Evolutionary conservation across 2,888 invertebrate species (phyloP).

Genomic region (Hyppa rectilinea): DNA sequence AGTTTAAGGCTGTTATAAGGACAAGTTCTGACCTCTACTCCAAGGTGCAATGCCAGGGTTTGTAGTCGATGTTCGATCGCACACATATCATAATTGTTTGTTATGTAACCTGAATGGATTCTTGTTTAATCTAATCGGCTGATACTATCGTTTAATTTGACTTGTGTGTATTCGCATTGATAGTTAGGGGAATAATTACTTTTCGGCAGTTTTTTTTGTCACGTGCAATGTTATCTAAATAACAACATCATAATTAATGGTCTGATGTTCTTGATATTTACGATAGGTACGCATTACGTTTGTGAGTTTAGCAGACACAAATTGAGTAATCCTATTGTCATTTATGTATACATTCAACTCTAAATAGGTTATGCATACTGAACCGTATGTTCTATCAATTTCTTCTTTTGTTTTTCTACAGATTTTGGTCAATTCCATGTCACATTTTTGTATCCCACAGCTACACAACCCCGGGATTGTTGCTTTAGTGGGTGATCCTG

Average conservation of each 20-base stretch:
- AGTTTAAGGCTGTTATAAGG: conserved; percentile 73
- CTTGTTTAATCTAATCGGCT: conserved; percentile 2
- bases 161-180: conserved; percentile 11
- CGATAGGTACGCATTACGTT: background rate
- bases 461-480: background rate
- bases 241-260: conserved; percentile 15
- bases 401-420: background rate
- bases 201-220: conserved; percentile 18
- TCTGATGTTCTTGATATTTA: background rate
- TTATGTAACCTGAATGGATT: background rate
- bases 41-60: conserved; percentile 46
- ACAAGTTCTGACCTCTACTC: conserved; percentile 37
- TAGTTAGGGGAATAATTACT: background rate
- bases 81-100: background rate
- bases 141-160: conserved; percentile 31
- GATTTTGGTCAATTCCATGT: background rate
- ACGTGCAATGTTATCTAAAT: conserved; percentile 3
- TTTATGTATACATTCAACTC: too few relatives aligned
- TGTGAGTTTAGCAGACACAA: background rate
- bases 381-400: too few relatives aligned
- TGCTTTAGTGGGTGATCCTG: background rate
- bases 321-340: background rate
- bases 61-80: background rate
- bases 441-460: background rate
- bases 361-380: too few relatives aligned